These are phyloP conservation scores for Acheta domesticus DNA, from an alignment of 2,888 invertebrate genomes.

Conservation along the genomic window DNA sequence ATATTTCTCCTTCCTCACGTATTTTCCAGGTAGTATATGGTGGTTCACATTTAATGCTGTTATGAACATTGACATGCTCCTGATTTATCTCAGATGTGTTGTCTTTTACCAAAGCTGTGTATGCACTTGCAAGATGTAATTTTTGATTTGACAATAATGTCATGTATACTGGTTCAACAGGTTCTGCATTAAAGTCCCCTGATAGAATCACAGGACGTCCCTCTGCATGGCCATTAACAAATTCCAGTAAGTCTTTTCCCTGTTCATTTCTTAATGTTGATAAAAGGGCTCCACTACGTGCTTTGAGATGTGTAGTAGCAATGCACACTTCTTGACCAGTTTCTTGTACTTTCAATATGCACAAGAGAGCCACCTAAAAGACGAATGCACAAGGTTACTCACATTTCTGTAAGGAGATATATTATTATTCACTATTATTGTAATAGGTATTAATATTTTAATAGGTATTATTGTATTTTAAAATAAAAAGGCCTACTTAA, in stretches of 20 bases:
- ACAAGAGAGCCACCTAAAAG: conserved; percentile 58
- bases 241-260: conserved; percentile 63
- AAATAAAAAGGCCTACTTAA: background rate
- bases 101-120: conserved; percentile 45
- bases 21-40: conserved; percentile 75
- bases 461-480: background rate
- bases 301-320: conserved; percentile 71
- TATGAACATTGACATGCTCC: conserved; percentile 43
- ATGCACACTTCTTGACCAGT: conserved; percentile 61
- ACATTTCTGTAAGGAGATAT: conserved; percentile 18
- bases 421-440: background rate
- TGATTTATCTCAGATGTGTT: conserved; percentile 11
- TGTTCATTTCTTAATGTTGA: conserved; percentile 67
- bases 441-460: background rate
- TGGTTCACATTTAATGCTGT: conserved; percentile 53
- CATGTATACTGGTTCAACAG: conserved; percentile 64
- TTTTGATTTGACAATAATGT: conserved; percentile 53
- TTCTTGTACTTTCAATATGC: conserved; percentile 53
- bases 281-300: conserved; percentile 63
- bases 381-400: conserved; percentile 28
- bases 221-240: conserved; percentile 51
- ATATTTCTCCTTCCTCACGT: conserved; percentile 65
- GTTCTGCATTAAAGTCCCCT: conserved; percentile 76
- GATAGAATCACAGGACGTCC: conserved; percentile 61
- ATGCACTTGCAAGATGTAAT: conserved; percentile 53